Evolutionary conservation across 2,888 invertebrate genomes (phyloP).

Genomic region (Baccha elongata): DNA sequence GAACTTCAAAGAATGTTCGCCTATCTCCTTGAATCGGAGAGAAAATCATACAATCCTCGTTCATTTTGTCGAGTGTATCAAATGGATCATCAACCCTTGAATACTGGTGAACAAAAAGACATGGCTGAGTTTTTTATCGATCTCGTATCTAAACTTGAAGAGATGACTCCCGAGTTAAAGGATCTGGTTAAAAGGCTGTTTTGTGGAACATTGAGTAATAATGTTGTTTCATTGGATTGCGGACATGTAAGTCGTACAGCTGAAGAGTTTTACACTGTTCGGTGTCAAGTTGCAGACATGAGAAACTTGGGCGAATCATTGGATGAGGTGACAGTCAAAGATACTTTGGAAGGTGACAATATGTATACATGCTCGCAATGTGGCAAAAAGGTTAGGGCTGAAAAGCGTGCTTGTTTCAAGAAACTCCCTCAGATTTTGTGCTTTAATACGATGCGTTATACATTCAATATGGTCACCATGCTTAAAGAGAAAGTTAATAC

Average conservation of each 20-base stretch:
- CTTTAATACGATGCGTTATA: slow-evolving; percentile 98
- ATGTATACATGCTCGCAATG: slow-evolving; percentile 99
- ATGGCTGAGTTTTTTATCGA: slow-evolving; percentile 99
- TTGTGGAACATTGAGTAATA: slow-evolving; percentile 96
- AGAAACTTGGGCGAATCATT: slow-evolving; percentile 96
- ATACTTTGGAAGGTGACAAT: slow-evolving; percentile 97
- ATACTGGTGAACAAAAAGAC: slow-evolving; percentile 98
- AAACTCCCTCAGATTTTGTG: slow-evolving; percentile 96
- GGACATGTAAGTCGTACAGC: slow-evolving; percentile 96
- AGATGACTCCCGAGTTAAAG: slow-evolving; percentile 96
- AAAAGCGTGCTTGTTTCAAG: slow-evolving; percentile 97
- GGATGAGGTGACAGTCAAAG: slow-evolving; percentile 98
- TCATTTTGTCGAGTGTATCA: slow-evolving; percentile 98
- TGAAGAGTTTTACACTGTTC: slow-evolving; percentile 97
- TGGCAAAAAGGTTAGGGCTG: slow-evolving; percentile 96
- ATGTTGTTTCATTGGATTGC: slow-evolving; percentile 97
- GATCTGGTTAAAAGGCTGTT: slow-evolving; percentile 94
- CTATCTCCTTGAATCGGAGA: slow-evolving; percentile 95
- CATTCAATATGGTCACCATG: slow-evolving; percentile 99
- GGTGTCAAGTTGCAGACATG: slow-evolving; percentile 98
- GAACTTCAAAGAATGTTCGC: slow-evolving; percentile 98
- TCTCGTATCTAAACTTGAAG: slow-evolving; percentile 96
- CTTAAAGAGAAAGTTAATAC: slow-evolving; percentile 98
- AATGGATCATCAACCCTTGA: slow-evolving; percentile 97
- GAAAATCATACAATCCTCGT: slow-evolving; percentile 97